Evolutionary conservation across 2,797 vertebrate species (phyloP).

Genomic region (Acridotheres tristis): DNA sequence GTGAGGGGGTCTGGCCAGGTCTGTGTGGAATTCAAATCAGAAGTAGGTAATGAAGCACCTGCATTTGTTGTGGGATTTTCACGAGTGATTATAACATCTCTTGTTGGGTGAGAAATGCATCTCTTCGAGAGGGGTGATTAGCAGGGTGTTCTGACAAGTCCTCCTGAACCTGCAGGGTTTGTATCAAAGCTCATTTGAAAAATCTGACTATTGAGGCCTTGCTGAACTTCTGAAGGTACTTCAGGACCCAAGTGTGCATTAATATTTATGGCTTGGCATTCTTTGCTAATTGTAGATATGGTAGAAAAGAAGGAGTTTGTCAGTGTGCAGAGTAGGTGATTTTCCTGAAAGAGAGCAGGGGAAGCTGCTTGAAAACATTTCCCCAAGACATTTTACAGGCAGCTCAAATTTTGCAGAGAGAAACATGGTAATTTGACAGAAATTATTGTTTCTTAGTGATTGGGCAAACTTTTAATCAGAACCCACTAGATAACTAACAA

Average conservation of each 20-base stretch:
- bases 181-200: not conserved
- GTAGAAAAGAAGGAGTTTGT: not conserved
- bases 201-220: not conserved
- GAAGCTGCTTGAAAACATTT: slow-evolving; percentile 24
- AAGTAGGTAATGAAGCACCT: slow-evolving; percentile 23
- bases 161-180: not conserved
- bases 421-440: not conserved
- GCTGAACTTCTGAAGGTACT: slow-evolving; percentile 3
- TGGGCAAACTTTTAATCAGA: not conserved
- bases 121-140: not conserved
- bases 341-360: not conserved
- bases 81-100: not conserved
- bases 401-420: not conserved
- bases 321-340: not conserved
- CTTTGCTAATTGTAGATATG: not conserved
- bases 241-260: slow-evolving; percentile 4
- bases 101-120: not conserved
- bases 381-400: not conserved
- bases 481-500: not conserved
- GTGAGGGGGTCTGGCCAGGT: slow-evolving; percentile 8
- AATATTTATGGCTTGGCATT: slow-evolving; percentile 19
- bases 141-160: slow-evolving; percentile 33
- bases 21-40: slow-evolving; percentile 38
- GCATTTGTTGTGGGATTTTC: not conserved
- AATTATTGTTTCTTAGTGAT: not conserved